phyloP scores from a whole-genome alignment of 1,140 invertebrate species.

The Schlechtendalia chinensis region DNA sequence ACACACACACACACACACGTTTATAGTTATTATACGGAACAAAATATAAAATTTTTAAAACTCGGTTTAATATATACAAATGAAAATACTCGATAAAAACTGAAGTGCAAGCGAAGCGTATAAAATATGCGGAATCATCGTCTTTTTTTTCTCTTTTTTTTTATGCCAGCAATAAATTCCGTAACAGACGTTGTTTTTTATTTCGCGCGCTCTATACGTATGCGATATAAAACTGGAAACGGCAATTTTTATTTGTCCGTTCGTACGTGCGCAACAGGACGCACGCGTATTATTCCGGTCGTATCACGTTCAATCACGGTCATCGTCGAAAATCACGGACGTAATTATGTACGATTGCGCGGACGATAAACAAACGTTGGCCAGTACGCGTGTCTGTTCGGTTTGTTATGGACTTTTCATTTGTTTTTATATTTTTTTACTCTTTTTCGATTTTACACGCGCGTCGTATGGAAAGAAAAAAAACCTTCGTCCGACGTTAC shows the following conservation, averaged over 20 bases:
- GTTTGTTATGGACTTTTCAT: no score
- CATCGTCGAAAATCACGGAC: not conserved
- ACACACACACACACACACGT: not conserved
- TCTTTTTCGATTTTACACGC: no score
- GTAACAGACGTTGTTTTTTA: not conserved
- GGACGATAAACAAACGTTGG: no score
- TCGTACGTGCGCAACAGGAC: no score
- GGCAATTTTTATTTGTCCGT: no score
- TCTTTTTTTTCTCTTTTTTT: not conserved
- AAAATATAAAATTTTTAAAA: not conserved
- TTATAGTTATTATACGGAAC: not conserved
- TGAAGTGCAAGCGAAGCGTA: not conserved
- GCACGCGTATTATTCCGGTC: no score
- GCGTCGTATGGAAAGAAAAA: no score
- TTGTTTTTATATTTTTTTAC: no score
- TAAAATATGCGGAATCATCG: not conserved
- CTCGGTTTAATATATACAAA: not conserved
- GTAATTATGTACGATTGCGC: not conserved
- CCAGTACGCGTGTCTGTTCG: no score
- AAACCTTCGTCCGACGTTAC: no score
- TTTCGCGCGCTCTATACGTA: not conserved
- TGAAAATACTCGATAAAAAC: not conserved
- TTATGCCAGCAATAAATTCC: no score
- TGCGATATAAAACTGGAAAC: not conserved
- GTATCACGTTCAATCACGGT: not conserved